Evolutionary conservation across 2,797 vertebrate genomes (phyloP), one percentile per base, ranked within the genome.

Genomic region (Sebastes reedi): DNA sequence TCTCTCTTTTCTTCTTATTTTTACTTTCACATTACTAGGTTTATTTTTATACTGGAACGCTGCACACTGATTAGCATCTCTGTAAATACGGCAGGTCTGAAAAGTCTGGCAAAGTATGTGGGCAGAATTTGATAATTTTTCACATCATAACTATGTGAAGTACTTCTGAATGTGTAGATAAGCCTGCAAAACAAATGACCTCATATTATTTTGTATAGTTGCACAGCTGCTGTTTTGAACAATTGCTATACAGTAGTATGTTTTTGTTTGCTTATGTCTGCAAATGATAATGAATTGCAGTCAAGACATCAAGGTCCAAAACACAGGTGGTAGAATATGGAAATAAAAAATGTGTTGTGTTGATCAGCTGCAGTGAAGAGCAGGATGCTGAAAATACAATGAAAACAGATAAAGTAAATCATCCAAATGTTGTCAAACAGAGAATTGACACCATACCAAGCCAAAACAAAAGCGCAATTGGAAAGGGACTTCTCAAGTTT

Each of bases 31-130:
- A 50, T 82, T 72, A 79, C 79, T 64, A 6, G 56, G 73, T 70
- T 81, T 85, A 84, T 87, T 85, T 75, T 83, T 72, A 62, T 11
- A 24, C 62, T 3, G 52, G 30, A 67, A 42, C 55, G 6, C 72
- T 55, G 62, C 69, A 62, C 71, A 56, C 72, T 73, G 50, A 85
- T 87, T 79, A 77, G 62, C 85, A 80, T 79, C 62, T 75, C 69
- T 79, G 74, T 78, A 80, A 87, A 87, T 79, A 61, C 3, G 5
- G 13, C 61, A 42, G 77, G 77, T 73, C 29, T 68, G 36, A 68
- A 68, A 75, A 76, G 55, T 78, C 67, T 67, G 60, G 22, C 20
- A 59, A 72, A 72, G 68, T 64, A 59, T 67, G 67, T 69, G 30
- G 39, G 72, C 36, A 80, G 71, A 70, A 64, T 59, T 34, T 54